phyloP scores from a whole-genome alignment of 1,140 invertebrate species.

The Neomicropteryx cornuta region DNA sequence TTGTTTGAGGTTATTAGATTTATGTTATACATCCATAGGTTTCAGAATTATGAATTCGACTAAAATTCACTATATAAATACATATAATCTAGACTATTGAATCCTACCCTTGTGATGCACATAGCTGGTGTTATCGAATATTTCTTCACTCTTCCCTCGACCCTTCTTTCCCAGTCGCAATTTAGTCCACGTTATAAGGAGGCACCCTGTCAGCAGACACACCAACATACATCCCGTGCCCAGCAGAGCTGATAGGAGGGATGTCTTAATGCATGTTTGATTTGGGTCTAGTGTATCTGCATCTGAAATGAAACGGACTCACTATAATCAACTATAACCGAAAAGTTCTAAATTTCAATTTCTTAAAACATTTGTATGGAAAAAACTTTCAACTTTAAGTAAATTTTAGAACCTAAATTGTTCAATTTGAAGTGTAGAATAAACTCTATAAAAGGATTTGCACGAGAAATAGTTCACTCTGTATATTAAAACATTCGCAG shows the following conservation, averaged over 20 bases:
- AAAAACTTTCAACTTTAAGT: no score
- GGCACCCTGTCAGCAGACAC: slow-evolving; percentile 54
- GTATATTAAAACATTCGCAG: no score
- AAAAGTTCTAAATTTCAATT: slow-evolving; percentile 1
- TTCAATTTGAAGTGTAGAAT: no score
- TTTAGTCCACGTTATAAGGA: slow-evolving; percentile 59
- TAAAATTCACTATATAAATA: neutral
- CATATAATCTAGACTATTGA: slow-evolving; percentile 34
- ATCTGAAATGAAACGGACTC: slow-evolving; percentile 12
- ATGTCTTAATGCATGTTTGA: slow-evolving; percentile 64
- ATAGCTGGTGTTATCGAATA: slow-evolving; percentile 47
- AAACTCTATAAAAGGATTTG: no score
- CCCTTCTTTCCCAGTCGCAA: slow-evolving; percentile 43
- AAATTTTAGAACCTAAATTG: no score
- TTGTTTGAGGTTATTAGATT: no score
- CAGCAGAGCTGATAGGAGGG: slow-evolving; percentile 61
- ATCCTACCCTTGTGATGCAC: slow-evolving; percentile 62
- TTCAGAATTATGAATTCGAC: neutral
- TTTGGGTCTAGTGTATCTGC: slow-evolving; percentile 35
- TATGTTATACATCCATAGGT: no score
- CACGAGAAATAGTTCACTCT: no score
- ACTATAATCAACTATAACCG: slow-evolving; percentile 2
- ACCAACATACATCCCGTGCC: slow-evolving; percentile 55
- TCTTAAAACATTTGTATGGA: neutral
- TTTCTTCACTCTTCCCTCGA: slow-evolving; percentile 37